Conservation (phyloP, 30 jellyfish, hydroid and myxozoan genomes). For the Cassiopea andromeda region DNA sequence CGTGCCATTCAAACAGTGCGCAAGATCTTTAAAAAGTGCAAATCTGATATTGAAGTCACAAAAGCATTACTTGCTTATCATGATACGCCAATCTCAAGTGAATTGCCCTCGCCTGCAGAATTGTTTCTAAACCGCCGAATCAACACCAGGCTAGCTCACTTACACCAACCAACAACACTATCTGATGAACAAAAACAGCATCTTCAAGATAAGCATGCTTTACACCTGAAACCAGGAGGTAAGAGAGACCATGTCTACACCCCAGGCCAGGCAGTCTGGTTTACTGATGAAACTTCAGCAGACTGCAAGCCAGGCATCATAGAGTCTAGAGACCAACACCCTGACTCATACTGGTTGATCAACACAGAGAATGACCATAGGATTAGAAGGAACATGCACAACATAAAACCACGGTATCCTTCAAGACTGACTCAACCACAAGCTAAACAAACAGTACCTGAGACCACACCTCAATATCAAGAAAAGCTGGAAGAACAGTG, state of each 20-base stretch:
- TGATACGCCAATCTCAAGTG: constrained; percentile 10
- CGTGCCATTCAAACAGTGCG: constrained; percentile 31
- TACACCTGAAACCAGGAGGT: constrained; percentile 6
- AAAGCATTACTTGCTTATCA: constrained; percentile 11
- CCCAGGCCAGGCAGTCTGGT: constrained; percentile 4
- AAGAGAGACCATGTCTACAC: constrained; percentile 10
- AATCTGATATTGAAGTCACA: constrained; percentile 4
- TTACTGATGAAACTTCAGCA: constrained; percentile 6
- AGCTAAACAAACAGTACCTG: background rate
- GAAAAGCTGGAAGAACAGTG: constrained; percentile 2
- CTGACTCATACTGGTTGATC: constrained; percentile 7
- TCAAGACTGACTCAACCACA: constrained; percentile 6
- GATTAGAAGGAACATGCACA: constrained; percentile 1
- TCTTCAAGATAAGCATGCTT: background rate
- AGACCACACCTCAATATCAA: background rate
- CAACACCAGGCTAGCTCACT: constrained; percentile 19
- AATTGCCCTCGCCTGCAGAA: constrained; percentile 10
- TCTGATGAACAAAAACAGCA: background rate
- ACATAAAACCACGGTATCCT: constrained; percentile 5
- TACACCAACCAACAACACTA: constrained; percentile 6
- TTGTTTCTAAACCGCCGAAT: constrained; percentile 8
- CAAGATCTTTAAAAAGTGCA: background rate
- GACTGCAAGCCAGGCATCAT: constrained; percentile 13
- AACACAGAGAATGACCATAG: constrained; percentile 8
- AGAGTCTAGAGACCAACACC: constrained; percentile 6